A percentile compares a stretch with the other conserved stretches of the same genome.
phyloP scores from a whole-genome alignment of 2,113 vertebrate genomes.

The Macrotus californicus region DNA sequence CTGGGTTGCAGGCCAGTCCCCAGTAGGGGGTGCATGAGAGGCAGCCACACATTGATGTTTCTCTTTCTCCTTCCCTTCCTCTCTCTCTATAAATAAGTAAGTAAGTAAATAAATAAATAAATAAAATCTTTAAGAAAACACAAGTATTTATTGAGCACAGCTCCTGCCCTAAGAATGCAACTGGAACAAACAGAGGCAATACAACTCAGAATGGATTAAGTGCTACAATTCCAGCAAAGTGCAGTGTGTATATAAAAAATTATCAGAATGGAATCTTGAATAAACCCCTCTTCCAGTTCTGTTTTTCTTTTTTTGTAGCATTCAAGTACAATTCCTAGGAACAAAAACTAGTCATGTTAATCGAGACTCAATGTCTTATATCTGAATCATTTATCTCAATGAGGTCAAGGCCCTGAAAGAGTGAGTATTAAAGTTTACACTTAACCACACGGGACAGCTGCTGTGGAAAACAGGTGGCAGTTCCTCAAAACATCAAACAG shows the following conservation, averaged over 20 bases:
- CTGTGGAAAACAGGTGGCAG: background rate
- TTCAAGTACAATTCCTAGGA: background rate
- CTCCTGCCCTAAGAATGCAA: background rate
- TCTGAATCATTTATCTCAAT: slow-evolving; percentile 22
- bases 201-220: background rate
- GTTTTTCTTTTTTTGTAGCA: background rate
- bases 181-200: background rate
- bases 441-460: background rate
- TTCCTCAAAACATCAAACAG: background rate
- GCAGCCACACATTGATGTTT: too few relatives aligned
- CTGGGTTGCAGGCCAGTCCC: too few relatives aligned
- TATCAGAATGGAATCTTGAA: background rate
- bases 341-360: background rate
- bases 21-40: too few relatives aligned
- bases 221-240: background rate
- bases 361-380: background rate
- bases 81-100: too few relatives aligned
- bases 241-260: background rate
- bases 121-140: background rate
- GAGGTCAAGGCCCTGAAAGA: background rate
- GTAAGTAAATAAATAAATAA: too few relatives aligned
- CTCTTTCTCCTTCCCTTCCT: too few relatives aligned
- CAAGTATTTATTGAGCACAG: background rate
- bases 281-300: background rate
- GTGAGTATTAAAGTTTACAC: background rate